A percentile compares a stretch with the other conserved stretches of the same genome.
phyloP scores from a whole-genome alignment of 2,113 vertebrate genomes.

The Coptodon rendalli region DNA sequence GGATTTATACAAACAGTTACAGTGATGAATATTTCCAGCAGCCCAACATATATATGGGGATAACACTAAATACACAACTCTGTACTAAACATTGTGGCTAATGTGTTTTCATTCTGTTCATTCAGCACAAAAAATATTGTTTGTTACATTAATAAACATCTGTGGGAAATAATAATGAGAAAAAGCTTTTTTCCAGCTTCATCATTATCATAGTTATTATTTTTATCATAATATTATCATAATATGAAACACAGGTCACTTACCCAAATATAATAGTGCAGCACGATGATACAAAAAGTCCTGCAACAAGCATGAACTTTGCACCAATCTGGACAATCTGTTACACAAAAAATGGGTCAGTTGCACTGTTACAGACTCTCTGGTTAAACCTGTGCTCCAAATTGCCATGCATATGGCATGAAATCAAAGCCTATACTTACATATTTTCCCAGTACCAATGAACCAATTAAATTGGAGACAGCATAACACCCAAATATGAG shows the following conservation, averaged over 20 bases:
- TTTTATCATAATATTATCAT: neutral
- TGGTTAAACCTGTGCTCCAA: fast-evolving
- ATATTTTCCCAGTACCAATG: conserved; percentile 86
- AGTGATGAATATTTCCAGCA: neutral
- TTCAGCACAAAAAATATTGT: neutral
- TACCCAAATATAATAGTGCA: conserved; percentile 92
- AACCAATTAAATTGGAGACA: conserved; percentile 76
- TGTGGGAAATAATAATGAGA: neutral
- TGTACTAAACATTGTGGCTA: neutral
- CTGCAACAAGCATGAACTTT: conserved; percentile 89
- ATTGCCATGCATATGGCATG: neutral
- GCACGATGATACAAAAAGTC: conserved; percentile 83
- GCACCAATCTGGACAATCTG: conserved; percentile 93
- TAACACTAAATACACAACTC: neutral
- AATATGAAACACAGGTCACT: conserved; percentile 1
- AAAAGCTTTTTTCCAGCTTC: neutral
- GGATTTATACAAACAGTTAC: neutral
- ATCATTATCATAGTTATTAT: neutral
- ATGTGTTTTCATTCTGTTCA: neutral
- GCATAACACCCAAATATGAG: conserved; percentile 94
- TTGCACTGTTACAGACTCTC: fast-evolving
- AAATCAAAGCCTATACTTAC: conserved; percentile 70
- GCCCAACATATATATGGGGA: neutral
- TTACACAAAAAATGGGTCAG: neutral
- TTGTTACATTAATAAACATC: neutral